Evolutionary conservation across 2,797 vertebrate genomes (phyloP), one percentile per base, ranked within the genome.

Genomic region (Rhynchonycteris naso): DNA sequence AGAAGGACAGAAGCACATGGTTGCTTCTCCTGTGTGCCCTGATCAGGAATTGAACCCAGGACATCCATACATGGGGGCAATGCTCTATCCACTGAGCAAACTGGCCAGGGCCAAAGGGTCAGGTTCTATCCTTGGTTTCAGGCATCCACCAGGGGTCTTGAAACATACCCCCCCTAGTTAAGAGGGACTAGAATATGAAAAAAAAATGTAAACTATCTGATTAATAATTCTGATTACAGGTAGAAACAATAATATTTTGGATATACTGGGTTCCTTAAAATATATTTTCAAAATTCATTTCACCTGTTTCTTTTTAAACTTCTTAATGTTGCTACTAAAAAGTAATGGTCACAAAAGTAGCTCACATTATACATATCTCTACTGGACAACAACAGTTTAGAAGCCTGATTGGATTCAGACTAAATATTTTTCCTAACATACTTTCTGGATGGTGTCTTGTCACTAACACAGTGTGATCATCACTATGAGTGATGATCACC

Each of bases 221-320:
- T 56, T 88, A 56, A 82, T 69, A 83, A 94, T 76, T 83, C 54
- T 66, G 13, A 86, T 56, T 86, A 80, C 7, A 80, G 65, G 19
- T 33, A 63, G 59, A 92, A 83, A 93, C 56, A 30, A 33, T n/a
- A 72, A 47, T 52, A 72, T 75, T 69, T 91, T 74, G 7, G 22
- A 92, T 28, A 89, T n/a, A 87, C 12, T 52, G 15, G 22, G 35
- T 19, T 50, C 15, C 63, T 84, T 33, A 79, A 78, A 68, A 88
- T 79, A 52, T 30, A 66, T 43, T 89, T 91, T 69, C n/a, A 87
- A 94, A 82, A 76, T 80, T 91, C 69, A 54, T 78, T 71, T 95
- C 24, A 59, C 38, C 28, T 38, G 43, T 79, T 74, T 84, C 35
- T 88, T 88, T 94, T 79, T 65, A 89, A 7, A 5, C 66, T 66